A percentile compares a stretch with the other conserved stretches of the same genome.
These are phyloP conservation scores for Crossaster papposus DNA, from an alignment of 53 echinoderm and acorn worm species.

Conservation along the genomic window DNA sequence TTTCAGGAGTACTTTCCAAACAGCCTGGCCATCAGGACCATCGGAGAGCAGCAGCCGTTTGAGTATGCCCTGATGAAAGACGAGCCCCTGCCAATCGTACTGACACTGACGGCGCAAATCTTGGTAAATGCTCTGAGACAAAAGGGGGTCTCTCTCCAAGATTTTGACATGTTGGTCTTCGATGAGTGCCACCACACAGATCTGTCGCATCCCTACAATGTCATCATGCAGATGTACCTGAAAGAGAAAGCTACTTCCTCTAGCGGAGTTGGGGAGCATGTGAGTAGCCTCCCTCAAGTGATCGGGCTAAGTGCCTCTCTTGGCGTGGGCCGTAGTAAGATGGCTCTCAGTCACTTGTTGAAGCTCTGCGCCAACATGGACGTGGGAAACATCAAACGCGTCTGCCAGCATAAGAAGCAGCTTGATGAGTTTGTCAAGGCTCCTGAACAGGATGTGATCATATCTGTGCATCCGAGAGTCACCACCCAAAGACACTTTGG, in stretches of 20 bases:
- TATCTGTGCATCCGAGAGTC: constrained; percentile 14
- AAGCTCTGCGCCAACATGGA: constrained; percentile 81
- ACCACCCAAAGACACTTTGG: constrained; percentile 28
- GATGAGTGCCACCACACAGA: constrained; percentile 84
- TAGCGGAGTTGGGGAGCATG: constrained; percentile 47
- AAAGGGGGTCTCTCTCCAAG: constrained; percentile 32
- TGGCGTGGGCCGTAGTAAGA: constrained; percentile 51
- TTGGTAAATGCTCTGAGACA: constrained; percentile 68
- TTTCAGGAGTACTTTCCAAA: constrained; percentile 59
- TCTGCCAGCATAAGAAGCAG: constrained; percentile 39
- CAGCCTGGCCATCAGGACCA: constrained; percentile 22
- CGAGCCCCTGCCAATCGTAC: constrained; percentile 38
- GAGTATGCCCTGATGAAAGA: constrained; percentile 36
- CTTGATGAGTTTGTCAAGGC: constrained; percentile 49
- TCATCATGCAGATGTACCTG: constrained; percentile 73
- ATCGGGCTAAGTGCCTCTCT: constrained; percentile 72
- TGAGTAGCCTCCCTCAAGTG: constrained; percentile 40
- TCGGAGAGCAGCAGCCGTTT: constrained; percentile 60
- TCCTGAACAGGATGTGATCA: constrained; percentile 69
- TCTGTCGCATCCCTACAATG: constrained; percentile 77
- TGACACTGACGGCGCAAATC: constrained; percentile 79
- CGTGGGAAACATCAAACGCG: constrained; percentile 57
- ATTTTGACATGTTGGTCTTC: constrained; percentile 66
- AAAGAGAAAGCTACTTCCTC: constrained; percentile 9
- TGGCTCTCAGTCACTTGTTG: constrained; percentile 58